These are phyloP conservation scores for Lucinisca nassula DNA, from an alignment of 2,888 invertebrate genomes.

Conservation along the genomic window DNA sequence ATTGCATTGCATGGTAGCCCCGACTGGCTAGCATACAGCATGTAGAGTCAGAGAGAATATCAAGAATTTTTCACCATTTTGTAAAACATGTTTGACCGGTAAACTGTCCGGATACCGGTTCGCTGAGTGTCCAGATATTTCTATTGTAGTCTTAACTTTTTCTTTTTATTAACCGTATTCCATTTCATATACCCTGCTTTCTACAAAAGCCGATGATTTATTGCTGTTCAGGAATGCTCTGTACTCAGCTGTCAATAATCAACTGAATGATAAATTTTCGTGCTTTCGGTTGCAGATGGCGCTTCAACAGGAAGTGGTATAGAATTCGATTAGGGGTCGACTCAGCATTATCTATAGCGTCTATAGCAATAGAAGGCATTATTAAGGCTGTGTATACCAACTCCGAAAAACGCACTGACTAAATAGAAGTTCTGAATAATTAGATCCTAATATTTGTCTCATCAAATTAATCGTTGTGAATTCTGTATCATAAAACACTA, in stretches of 20 bases:
- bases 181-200: constrained; percentile 36
- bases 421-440: no score
- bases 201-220: not conserved
- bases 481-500: no score
- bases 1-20: constrained; percentile 37
- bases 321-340: constrained; percentile 37
- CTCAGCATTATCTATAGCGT: constrained; percentile 35
- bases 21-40: not conserved
- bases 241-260: constrained; percentile 10
- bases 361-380: no score
- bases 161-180: constrained; percentile 58
- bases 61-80: not conserved
- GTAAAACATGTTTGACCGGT: not conserved
- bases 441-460: no score
- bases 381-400: no score
- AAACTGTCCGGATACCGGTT: not conserved
- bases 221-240: not conserved
- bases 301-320: constrained; percentile 51
- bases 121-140: not conserved
- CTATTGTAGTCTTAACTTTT: not conserved
- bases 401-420: no score
- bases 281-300: constrained; percentile 64
- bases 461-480: no score
- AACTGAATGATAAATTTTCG: constrained; percentile 15
- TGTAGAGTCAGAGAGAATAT: not conserved